phyloP scores from a whole-genome alignment of 2,113 vertebrate species.

The Lates calcarifer region DNA sequence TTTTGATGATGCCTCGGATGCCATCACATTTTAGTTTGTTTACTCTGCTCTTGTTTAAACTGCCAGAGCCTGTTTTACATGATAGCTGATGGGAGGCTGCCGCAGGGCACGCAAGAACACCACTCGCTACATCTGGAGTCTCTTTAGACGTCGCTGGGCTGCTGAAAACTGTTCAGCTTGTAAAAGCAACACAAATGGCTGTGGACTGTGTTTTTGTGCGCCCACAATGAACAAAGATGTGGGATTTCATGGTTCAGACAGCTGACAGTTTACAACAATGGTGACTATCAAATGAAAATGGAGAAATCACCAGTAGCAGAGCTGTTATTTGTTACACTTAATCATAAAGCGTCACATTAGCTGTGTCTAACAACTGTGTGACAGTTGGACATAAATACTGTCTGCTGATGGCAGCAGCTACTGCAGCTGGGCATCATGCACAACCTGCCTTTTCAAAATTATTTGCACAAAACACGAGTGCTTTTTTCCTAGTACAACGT shows the following conservation, averaged over 20 bases:
- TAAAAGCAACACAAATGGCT: constrained; percentile 27
- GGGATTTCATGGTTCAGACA: constrained; percentile 43
- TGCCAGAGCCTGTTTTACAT: neutral
- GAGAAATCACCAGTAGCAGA: neutral
- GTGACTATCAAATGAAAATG: constrained; percentile 7
- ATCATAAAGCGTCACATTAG: constrained; percentile 34
- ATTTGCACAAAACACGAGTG: constrained; percentile 17
- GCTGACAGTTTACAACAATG: constrained; percentile 44
- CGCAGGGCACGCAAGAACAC: constrained; percentile 8
- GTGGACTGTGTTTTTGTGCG: constrained; percentile 9
- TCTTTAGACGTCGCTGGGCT: neutral
- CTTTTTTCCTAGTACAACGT: neutral
- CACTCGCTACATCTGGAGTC: constrained; percentile 21
- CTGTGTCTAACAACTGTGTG: neutral
- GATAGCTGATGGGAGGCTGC: constrained; percentile 15
- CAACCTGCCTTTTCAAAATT: neutral
- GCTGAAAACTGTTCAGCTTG: constrained; percentile 27
- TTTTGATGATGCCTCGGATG: constrained; percentile 6
- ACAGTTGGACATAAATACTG: constrained; percentile 40
- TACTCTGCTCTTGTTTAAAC: constrained; percentile 21
- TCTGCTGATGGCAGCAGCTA: constrained; percentile 9
- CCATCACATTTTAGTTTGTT: constrained; percentile 26
- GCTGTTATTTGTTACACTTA: neutral
- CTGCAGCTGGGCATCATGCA: constrained; percentile 39
- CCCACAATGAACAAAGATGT: constrained; percentile 1